Evolutionary conservation across 2,888 invertebrate species (phyloP).

Genomic region (Dichetophora obliterata): DNA sequence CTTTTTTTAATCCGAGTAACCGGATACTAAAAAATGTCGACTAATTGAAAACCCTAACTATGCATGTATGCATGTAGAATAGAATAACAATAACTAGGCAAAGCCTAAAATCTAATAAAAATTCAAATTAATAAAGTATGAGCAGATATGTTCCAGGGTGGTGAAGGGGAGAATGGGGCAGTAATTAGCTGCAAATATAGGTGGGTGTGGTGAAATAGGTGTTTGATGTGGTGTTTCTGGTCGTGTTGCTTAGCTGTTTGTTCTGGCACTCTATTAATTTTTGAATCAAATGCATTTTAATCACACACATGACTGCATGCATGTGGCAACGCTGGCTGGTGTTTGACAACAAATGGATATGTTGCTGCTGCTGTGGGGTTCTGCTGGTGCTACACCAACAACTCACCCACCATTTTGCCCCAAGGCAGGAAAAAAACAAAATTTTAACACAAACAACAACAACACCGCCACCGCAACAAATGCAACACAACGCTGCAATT

Average conservation of each 20-base stretch:
- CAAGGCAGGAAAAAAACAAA: not conserved
- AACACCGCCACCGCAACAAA: not conserved
- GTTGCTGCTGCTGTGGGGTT: not conserved
- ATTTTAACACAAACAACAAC: conserved; percentile 20
- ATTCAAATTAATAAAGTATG: conserved; percentile 62
- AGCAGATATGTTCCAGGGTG: not conserved
- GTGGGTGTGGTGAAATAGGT: not conserved
- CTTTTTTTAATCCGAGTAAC: no score
- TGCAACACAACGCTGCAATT: conserved; percentile 34
- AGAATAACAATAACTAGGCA: conserved; percentile 46
- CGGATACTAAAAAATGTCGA: no score
- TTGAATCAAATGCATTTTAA: conserved; percentile 54
- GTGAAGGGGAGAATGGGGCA: not conserved
- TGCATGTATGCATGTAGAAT: no score
- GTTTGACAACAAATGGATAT: conserved; percentile 3
- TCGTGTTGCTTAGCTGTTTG: not conserved
- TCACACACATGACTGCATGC: conserved; percentile 30
- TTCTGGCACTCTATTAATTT: conserved; percentile 64
- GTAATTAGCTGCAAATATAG: not conserved
- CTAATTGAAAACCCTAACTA: no score
- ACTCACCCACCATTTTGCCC: conserved; percentile 36
- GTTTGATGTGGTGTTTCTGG: not conserved
- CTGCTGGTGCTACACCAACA: conserved; percentile 37
- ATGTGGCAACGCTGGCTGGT: conserved; percentile 10
- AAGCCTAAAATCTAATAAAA: conserved; percentile 67